Evolutionary conservation across 2,797 vertebrate genomes (phyloP).

Genomic region (Balearica regulorum): DNA sequence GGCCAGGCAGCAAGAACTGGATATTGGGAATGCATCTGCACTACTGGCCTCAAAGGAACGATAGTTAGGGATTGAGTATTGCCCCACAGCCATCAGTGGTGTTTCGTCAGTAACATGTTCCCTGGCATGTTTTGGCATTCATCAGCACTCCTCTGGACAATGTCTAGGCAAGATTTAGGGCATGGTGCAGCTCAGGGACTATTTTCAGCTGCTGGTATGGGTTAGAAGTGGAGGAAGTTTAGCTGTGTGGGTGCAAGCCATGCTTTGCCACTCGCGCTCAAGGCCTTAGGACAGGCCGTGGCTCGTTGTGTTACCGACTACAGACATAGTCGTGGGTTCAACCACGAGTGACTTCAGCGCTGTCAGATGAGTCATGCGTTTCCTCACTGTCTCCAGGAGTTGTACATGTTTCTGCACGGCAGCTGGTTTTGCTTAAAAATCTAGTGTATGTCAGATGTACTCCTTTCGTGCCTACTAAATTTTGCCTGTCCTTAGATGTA

Average conservation of each 20-base stretch:
- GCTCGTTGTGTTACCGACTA: neutral
- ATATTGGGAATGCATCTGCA: neutral
- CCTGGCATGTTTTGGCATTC: neutral
- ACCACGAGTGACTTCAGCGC: neutral
- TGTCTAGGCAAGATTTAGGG: neutral
- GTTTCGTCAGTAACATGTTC: rapidly evolving
- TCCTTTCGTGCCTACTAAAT: neutral
- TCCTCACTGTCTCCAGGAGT: neutral
- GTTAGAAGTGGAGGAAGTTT: neutral
- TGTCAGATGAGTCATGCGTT: neutral
- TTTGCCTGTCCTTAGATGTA: neutral
- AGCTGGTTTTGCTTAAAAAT: neutral
- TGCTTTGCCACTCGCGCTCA: neutral
- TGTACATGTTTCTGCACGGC: rapidly evolving
- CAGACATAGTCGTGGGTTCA: neutral
- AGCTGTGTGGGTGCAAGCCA: neutral
- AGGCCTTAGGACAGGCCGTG: neutral
- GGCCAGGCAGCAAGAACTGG: neutral
- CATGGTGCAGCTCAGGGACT: neutral
- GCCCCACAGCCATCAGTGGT: rapidly evolving
- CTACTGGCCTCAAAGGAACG: neutral
- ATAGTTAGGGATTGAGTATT: neutral
- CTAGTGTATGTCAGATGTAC: neutral
- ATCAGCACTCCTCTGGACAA: neutral
- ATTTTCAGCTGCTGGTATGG: neutral